phyloP scores from a whole-genome alignment of 2,113 vertebrate genomes.

The Triplophysa rosa region DNA sequence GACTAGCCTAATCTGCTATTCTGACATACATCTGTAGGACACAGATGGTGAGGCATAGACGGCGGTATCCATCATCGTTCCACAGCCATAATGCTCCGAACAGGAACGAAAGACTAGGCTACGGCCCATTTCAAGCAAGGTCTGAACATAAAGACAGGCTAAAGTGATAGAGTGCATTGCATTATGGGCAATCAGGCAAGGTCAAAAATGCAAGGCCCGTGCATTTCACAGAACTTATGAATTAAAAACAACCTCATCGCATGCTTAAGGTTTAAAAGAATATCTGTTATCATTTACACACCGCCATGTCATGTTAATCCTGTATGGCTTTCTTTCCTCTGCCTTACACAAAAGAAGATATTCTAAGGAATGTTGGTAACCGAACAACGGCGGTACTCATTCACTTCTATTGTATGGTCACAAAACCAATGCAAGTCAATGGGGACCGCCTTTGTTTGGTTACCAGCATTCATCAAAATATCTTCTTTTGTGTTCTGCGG shows the following conservation, averaged over 20 bases:
- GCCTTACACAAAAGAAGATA: too few species aligned
- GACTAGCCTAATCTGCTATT: slow-evolving; percentile 53
- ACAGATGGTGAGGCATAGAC: slow-evolving; percentile 57
- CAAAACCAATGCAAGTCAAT: too few species aligned
- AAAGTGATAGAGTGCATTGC: neutral
- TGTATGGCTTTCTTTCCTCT: too few species aligned
- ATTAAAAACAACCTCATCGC: neutral
- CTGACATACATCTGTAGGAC: slow-evolving; percentile 44
- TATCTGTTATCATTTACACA: too few species aligned
- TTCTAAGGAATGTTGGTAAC: too few species aligned
- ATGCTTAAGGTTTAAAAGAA: too few species aligned
- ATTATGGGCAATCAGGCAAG: neutral
- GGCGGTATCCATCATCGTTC: slow-evolving; percentile 54
- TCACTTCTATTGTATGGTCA: too few species aligned
- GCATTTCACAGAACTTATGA: neutral
- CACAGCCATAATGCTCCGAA: slow-evolving; percentile 32
- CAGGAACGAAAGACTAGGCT: slow-evolving; percentile 5
- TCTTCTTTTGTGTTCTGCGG: too few species aligned
- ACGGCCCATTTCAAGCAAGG: neutral
- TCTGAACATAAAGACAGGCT: neutral
- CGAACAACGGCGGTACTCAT: too few species aligned
- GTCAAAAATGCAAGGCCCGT: neutral
- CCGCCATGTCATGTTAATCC: too few species aligned
- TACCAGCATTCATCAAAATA: too few species aligned
- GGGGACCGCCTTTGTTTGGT: too few species aligned